These are phyloP conservation scores for Drosophila tani DNA, from an alignment of 1,140 invertebrate species.

Conservation along the genomic window DNA sequence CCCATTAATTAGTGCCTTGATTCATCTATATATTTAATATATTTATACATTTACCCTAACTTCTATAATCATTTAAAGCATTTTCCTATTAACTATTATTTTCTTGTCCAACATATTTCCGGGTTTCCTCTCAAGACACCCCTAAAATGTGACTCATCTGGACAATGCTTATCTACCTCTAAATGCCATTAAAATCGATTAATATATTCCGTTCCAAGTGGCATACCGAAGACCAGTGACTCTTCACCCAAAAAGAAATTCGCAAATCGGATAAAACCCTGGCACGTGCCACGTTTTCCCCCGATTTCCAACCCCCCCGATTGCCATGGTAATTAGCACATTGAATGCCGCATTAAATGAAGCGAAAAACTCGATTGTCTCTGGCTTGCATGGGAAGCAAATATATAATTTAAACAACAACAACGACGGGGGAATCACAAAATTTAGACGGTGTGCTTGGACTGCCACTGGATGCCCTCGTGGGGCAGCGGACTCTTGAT, in stretches of 20 bases:
- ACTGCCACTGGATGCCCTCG: conserved; percentile 87
- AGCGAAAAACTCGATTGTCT: conserved; percentile 60
- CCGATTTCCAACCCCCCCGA: not conserved
- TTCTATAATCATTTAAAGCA: no score
- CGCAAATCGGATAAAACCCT: conserved; percentile 17
- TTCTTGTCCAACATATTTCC: not conserved
- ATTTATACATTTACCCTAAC: no score
- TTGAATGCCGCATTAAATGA: conserved; percentile 61
- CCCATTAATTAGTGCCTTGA: not conserved
- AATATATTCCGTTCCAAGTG: not conserved
- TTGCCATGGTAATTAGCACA: conserved; percentile 57
- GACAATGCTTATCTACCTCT: not conserved
- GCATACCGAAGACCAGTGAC: not conserved
- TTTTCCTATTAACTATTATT: not conserved
- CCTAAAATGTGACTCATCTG: not conserved
- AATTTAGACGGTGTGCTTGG: conserved; percentile 2
- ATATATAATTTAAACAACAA: conserved; percentile 16
- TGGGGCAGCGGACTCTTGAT: conserved; percentile 90
- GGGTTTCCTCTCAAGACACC: not conserved
- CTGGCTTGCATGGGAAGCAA: conserved; percentile 24
- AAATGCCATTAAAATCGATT: not conserved
- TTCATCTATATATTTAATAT: accelerated
- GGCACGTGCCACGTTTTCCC: conserved; percentile 25
- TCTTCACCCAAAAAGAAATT: not conserved
- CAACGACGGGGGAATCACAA: not conserved